Base-by-base conservation (phyloP, 2,113 vertebrate genomes). In the Osmerus eperlanus region DNA sequence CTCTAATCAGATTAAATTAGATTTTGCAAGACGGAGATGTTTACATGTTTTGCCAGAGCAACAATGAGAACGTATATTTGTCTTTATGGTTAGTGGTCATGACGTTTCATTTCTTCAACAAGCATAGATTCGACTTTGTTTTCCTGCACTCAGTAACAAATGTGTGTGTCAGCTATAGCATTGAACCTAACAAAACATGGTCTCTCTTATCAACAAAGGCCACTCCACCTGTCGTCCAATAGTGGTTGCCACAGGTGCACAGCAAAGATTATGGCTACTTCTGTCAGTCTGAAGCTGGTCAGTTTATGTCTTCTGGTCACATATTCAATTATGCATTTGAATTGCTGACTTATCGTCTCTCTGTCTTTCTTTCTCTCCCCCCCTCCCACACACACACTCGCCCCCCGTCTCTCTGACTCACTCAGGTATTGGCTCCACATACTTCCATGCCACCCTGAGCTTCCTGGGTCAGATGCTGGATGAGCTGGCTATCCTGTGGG, bases 401-500 rank as follows among this genome's bases (percentile, higher is more conserved):
- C 32, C 32, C 32, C 9, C 41, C 41, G 41, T 47, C 41, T 47
- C 41, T 47, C 41, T 47, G 41, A 47, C 41, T 47, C 41, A 9
- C 60, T 28, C 60, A 99, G 97, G 97, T 77, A 98, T 98, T 65
- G 97, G 97, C 54, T 99, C 97, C 0, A 95, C 96, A 53, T 99
- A 99, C 83, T 99, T 99, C 79, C 97, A 99, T 0, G 97, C 97
- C 66, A 99, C 97, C 0, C 94, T 99, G 75, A 99, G 97, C 87
- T 99, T 99, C 87, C 89, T 99, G 58, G 97, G 97, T 55, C 97
- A 99, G 89, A 98, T 99, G 96, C 89, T 99, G 75, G 97, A 99
- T 75, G 97, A 99, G 77, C 81, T 99, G 76, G 96, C 97, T 69
- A 96, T 99, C 70, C 91, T 99, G 6, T 99, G 97, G 97, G 97